Evolutionary conservation across 2,888 invertebrate species (phyloP).

Genomic region (Thereva unica): DNA sequence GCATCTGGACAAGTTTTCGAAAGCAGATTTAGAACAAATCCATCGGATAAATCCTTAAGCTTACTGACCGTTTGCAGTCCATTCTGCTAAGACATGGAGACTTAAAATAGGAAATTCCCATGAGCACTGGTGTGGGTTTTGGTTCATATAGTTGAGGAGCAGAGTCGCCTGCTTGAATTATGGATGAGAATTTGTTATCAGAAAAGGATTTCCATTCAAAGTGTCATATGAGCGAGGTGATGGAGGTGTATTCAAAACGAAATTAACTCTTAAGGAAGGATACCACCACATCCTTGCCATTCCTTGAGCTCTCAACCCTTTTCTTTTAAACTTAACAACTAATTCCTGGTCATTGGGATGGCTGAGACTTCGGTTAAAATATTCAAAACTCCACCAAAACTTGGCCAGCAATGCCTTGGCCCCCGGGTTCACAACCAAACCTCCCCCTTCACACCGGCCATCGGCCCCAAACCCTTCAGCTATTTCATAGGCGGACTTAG

Average conservation of each 20-base stretch:
- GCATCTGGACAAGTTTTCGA: slow-evolving; percentile 41
- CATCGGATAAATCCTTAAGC: slow-evolving; percentile 45
- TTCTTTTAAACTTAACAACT: slow-evolving; percentile 37
- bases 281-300: slow-evolving; percentile 33
- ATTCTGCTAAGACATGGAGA: slow-evolving; percentile 50
- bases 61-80: slow-evolving; percentile 44
- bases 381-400: slow-evolving; percentile 36
- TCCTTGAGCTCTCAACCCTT: slow-evolving; percentile 36
- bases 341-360: slow-evolving; percentile 38
- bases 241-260: slow-evolving; percentile 39
- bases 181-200: slow-evolving; percentile 43
- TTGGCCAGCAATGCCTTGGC: slow-evolving; percentile 32
- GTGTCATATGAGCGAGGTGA: slow-evolving; percentile 37
- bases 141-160: slow-evolving; percentile 30
- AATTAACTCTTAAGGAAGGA: slow-evolving; percentile 38
- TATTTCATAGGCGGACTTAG: slow-evolving; percentile 35
- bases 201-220: slow-evolving; percentile 42
- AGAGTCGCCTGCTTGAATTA: slow-evolving; percentile 37
- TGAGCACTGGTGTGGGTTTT: slow-evolving; percentile 36
- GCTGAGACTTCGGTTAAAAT: slow-evolving; percentile 40
- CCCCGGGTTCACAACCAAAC: slow-evolving; percentile 9
- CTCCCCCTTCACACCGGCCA: slow-evolving; percentile 6
- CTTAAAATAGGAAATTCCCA: slow-evolving; percentile 42
- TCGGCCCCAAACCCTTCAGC: slow-evolving; percentile 4
- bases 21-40: slow-evolving; percentile 45